Base-by-base conservation (phyloP, 2,797 vertebrate species). In the Nyctalus aviator region DNA sequence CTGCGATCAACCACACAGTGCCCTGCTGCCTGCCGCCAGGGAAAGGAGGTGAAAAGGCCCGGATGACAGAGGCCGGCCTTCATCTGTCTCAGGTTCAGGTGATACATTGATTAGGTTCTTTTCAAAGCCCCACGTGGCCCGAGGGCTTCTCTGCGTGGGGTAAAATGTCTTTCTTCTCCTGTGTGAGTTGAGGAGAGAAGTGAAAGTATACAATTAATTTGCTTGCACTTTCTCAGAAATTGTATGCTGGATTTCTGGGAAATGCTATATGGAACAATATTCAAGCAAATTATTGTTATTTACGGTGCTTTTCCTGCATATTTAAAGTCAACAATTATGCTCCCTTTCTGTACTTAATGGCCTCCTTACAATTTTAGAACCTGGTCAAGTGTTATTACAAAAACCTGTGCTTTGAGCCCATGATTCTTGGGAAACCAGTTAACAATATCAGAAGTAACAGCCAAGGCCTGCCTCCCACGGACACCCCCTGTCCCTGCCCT, bases 251-350 rank as follows among this genome's bases (percentile, higher is more conserved):
- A 95, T 98, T 98, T 98, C 98, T 98, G 91, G 95, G 97, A 98
- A 46, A 90, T 64, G 57, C 98, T 46, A 27, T 97, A 97, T 96
- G 97, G 97, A 98, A 96, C 97, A 97, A 94, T 98, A 98, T 97
- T 97, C 93, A 95, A 94, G 97, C 90, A 98, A 98, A 98, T 98
- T 98, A 98, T 98, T 98, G 96, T 98, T 98, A 98, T 98, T 98
- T 98, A 98, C 96, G 68, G 20, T 97, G 97, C 97, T 89, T 98
- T 98, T 98, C 97, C 97, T 97, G 95, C 91, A 79, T 98, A 97
- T 98, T 98, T 98, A 95, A 98, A 97, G 97, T 98, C 96, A 98
- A 98, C 97, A 98, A 96, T 98, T 98, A 98, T 95, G 77, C 90
- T 98, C 98, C 96, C 83, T 97, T 98, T 97, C 96, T 93, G 41